A percentile compares a stretch with the other conserved stretches of the same genome.
These are phyloP conservation scores for Lucilia sericata DNA, from an alignment of 1,140 invertebrate species.

Conservation along the genomic window DNA sequence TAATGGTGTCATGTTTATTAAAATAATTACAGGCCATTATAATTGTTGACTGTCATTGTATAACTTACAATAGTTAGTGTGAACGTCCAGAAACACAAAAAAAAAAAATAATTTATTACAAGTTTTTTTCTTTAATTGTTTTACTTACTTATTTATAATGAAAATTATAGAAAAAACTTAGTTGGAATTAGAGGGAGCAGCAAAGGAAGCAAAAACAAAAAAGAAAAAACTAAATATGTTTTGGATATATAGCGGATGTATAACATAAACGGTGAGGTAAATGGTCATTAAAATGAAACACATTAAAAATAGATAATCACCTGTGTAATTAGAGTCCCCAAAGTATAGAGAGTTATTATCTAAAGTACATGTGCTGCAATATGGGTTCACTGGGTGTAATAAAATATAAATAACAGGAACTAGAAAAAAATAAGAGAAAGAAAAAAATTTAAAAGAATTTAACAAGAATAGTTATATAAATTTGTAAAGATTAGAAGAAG, in stretches of 20 bases:
- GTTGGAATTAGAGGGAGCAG: neutral
- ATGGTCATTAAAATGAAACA: constrained; percentile 38
- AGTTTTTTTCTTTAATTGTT: neutral
- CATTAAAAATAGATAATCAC: constrained; percentile 43
- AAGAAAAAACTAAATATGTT: neutral
- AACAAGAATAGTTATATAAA: neutral
- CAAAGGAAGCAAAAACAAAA: neutral
- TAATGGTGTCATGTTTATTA: constrained; percentile 23
- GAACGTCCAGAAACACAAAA: neutral
- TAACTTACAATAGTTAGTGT: too few relatives aligned
- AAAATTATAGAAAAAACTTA: too few relatives aligned
- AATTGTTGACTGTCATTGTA: neutral
- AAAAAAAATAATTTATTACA: neutral
- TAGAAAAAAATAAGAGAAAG: neutral
- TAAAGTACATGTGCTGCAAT: neutral
- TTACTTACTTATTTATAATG: too few relatives aligned
- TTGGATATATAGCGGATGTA: neutral
- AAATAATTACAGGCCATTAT: constrained; percentile 26
- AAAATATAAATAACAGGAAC: neutral
- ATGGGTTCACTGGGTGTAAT: neutral
- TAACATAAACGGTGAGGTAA: constrained; percentile 29
- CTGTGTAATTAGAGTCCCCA: constrained; percentile 39
- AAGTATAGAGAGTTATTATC: constrained; percentile 25
- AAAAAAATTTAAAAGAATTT: neutral
- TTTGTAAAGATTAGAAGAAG: too few relatives aligned